Percentiles rank a stretch among this genome's conserved stretches.
Conservation (phyloP, 2,113 vertebrate species). For the Xenopus borealis region DNA sequence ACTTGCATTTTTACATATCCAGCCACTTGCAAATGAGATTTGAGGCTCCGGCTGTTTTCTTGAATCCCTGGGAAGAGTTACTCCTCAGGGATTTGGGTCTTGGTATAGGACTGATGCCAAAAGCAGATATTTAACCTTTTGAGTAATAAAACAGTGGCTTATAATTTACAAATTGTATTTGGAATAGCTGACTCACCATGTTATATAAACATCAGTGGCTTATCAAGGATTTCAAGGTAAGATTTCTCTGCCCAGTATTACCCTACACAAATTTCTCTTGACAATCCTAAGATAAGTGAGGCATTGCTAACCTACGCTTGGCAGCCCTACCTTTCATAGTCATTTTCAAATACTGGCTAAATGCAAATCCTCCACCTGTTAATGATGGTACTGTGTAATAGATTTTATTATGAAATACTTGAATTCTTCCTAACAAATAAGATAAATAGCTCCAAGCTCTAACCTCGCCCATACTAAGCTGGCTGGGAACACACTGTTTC, state of each 20-base stretch:
- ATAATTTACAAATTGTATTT: slow-evolving; percentile 17
- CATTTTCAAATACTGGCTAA: neutral
- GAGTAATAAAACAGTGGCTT: slow-evolving; percentile 6
- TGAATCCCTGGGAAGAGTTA: neutral
- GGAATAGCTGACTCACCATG: slow-evolving; percentile 26
- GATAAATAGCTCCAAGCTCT: neutral
- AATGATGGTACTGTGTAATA: neutral
- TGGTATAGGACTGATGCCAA: neutral
- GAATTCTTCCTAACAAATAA: neutral
- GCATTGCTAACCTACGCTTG: slow-evolving; percentile 24
- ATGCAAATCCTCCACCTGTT: neutral
- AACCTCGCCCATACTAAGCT: neutral
- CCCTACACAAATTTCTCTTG: slow-evolving; percentile 6
- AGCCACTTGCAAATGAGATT: neutral
- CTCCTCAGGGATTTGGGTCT: neutral
- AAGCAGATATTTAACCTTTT: slow-evolving; percentile 28
- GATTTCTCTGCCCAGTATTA: slow-evolving; percentile 14
- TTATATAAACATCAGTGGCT: slow-evolving; percentile 23
- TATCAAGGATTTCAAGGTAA: slow-evolving; percentile 29
- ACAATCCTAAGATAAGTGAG: neutral
- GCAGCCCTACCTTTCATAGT: neutral
- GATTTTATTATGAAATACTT: neutral
- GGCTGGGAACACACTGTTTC: neutral
- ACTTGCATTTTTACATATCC: neutral
- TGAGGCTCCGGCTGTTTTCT: neutral